Conservation (phyloP, 2,797 vertebrate genomes). For the Sarcophilus harrisii region DNA sequence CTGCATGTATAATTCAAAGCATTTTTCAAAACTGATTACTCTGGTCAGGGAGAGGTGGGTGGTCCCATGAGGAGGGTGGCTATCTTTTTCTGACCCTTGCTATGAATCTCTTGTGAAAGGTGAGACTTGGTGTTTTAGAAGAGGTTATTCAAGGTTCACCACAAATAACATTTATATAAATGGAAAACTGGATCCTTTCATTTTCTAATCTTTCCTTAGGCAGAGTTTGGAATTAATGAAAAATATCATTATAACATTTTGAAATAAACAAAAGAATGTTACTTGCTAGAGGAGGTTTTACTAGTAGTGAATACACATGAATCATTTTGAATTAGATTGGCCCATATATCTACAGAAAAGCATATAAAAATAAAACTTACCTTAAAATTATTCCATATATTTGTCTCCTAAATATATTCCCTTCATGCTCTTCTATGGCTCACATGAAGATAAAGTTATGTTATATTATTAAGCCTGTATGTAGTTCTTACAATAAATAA, state of each 20-base stretch:
- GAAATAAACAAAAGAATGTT: constrained; percentile 59
- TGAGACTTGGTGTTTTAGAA: constrained; percentile 50
- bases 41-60: constrained; percentile 8
- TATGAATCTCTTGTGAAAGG: constrained; percentile 66
- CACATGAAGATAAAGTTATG: background rate
- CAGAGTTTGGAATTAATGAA: constrained; percentile 72
- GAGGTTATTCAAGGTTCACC: constrained; percentile 65
- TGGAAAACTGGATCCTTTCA: constrained; percentile 49
- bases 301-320: constrained; percentile 22
- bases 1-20: constrained; percentile 67
- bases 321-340: constrained; percentile 18
- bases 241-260: constrained; percentile 48
- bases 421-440: background rate
- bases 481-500: constrained; percentile 12
- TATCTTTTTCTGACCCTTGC: constrained; percentile 66
- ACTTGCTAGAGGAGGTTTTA: constrained; percentile 45
- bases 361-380: constrained; percentile 28
- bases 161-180: constrained; percentile 66
- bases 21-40: constrained; percentile 53
- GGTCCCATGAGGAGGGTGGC: background rate
- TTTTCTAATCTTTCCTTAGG: constrained; percentile 64
- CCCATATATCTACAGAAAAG: constrained; percentile 10
- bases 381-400: constrained; percentile 36
- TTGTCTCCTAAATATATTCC: background rate
- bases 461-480: background rate